Percentiles rank a stretch among this genome's conserved stretches.
Conservation (phyloP, 2,113 vertebrate species). For the Colaptes auratus region DNA sequence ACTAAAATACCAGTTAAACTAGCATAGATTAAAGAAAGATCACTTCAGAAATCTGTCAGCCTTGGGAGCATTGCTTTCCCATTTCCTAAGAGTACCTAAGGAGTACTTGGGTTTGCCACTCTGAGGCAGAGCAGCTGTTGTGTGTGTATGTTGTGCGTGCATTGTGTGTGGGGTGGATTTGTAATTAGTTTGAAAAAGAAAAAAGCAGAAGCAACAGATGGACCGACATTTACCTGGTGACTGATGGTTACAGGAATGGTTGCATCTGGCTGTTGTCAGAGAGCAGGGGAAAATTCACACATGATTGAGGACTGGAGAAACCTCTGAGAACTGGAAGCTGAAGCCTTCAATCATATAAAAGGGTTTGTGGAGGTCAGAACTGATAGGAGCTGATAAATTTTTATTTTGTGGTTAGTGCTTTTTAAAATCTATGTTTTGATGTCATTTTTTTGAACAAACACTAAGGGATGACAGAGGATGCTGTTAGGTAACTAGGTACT, state of each 20-base stretch:
- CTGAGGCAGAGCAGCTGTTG: background rate
- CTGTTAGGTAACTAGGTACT: background rate
- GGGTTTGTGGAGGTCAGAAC: background rate
- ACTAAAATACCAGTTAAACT: constrained; percentile 14
- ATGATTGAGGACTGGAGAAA: background rate
- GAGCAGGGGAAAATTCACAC: background rate
- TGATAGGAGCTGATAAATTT: constrained; percentile 14
- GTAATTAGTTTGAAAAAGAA: background rate
- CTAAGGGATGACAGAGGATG: background rate
- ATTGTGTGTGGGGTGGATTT: background rate
- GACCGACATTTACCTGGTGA: background rate
- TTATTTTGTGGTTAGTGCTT: constrained; percentile 22
- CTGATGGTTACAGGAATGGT: background rate
- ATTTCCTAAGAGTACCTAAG: background rate
- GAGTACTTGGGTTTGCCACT: background rate
- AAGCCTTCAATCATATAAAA: background rate
- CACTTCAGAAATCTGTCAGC: constrained; percentile 22
- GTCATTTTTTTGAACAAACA: background rate
- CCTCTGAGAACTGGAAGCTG: constrained; percentile 15
- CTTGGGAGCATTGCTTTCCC: background rate
- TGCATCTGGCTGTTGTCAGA: background rate
- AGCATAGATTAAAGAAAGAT: constrained; percentile 6
- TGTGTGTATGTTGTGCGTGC: background rate
- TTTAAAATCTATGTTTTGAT: background rate
- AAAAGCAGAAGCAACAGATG: background rate